Conservation (phyloP, 64 coral and sea anemone species). For the Porites australiensis region DNA sequence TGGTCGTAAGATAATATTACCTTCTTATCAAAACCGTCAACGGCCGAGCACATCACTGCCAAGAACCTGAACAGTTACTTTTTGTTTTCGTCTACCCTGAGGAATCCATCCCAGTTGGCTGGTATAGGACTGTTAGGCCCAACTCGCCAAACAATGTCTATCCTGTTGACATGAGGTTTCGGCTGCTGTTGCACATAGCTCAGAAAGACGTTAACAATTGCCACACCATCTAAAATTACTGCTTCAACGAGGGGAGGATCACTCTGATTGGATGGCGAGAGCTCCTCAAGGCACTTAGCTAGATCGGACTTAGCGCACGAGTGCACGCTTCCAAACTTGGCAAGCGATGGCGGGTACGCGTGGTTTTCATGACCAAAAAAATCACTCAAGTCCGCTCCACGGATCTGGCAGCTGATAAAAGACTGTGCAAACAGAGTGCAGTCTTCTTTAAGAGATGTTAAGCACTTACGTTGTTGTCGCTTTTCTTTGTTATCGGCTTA, state of each 20-base stretch:
- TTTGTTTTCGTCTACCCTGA: slow-evolving; percentile 62
- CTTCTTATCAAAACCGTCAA: not conserved
- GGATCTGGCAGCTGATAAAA: slow-evolving; percentile 42
- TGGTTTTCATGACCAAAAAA: slow-evolving; percentile 55
- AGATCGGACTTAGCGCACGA: not conserved
- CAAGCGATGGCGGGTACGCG: slow-evolving; percentile 30
- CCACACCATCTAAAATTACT: slow-evolving; percentile 19
- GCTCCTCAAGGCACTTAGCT: slow-evolving; percentile 18
- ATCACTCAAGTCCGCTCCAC: slow-evolving; percentile 18
- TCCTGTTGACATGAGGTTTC: not conserved
- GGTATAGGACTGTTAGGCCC: not conserved
- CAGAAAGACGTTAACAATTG: slow-evolving; percentile 13
- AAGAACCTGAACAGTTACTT: slow-evolving; percentile 55
- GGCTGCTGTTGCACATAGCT: slow-evolving; percentile 6
- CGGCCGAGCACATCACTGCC: not conserved
- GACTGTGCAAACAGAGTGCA: slow-evolving; percentile 39
- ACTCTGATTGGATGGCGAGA: not conserved
- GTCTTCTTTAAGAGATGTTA: slow-evolving; percentile 42
- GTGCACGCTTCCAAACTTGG: not conserved
- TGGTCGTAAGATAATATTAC: not conserved
- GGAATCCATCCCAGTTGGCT: slow-evolving; percentile 54
- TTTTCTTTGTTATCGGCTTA: not conserved
- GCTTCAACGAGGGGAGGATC: not conserved
- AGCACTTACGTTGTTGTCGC: not conserved
- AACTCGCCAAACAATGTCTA: slow-evolving; percentile 20